phyloP scores from a whole-genome alignment of 1,140 invertebrate genomes.

The Listronotus bonariensis region DNA sequence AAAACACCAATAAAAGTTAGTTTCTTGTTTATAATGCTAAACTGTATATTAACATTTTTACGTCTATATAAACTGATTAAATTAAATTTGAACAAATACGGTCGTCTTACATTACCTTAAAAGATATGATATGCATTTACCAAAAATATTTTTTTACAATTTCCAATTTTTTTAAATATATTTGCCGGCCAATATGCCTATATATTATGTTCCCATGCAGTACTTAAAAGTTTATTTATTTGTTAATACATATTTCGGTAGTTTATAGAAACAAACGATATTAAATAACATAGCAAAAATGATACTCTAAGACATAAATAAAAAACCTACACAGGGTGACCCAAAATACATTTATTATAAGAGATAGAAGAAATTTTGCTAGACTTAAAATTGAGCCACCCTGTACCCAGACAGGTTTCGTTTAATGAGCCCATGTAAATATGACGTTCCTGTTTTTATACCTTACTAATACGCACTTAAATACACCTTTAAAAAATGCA shows the following conservation, averaged over 20 bases:
- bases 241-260: constrained; percentile 30
- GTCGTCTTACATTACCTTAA: too few species aligned
- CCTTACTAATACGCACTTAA: constrained; percentile 42
- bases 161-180: too few species aligned
- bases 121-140: too few species aligned
- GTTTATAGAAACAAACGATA: constrained; percentile 24
- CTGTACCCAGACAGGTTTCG: not conserved
- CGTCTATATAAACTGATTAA: too few species aligned
- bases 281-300: constrained; percentile 22
- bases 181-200: too few species aligned
- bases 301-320: constrained; percentile 17
- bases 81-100: too few species aligned
- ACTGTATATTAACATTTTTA: too few species aligned
- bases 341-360: too few species aligned
- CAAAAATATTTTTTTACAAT: too few species aligned
- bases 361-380: too few species aligned
- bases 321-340: not conserved
- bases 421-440: constrained; percentile 42
- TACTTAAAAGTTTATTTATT: constrained; percentile 25
- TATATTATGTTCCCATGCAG: not conserved
- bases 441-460: constrained; percentile 51
- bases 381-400: not conserved
- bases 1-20: too few species aligned
- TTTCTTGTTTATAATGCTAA: too few species aligned
- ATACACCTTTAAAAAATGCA: constrained; percentile 39